phyloP scores from a whole-genome alignment of 2,888 invertebrate genomes.

The Merodon equestris region DNA sequence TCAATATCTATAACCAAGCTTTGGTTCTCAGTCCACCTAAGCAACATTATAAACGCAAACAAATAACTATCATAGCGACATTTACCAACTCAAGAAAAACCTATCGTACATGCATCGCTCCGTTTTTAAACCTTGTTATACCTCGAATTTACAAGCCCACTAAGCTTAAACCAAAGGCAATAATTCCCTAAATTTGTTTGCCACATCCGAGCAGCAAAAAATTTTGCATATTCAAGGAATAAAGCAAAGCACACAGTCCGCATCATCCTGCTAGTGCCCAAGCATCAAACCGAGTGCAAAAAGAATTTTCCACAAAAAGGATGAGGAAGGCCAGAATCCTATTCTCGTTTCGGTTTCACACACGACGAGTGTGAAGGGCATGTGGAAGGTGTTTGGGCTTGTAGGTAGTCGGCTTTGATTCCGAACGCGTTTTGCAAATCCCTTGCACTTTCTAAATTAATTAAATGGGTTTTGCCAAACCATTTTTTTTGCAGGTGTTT shows the following conservation, averaged over 20 bases:
- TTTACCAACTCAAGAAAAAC: too few species aligned
- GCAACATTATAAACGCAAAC: too few species aligned
- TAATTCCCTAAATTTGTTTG: slow-evolving; percentile 55
- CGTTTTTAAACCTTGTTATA: too few species aligned
- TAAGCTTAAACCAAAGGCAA: slow-evolving; percentile 45
- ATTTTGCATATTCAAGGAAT: slow-evolving; percentile 54
- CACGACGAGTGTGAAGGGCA: slow-evolving; percentile 1
- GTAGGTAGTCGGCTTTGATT: slow-evolving; percentile 1
- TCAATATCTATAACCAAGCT: too few species aligned
- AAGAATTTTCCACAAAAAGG: slow-evolving; percentile 4
- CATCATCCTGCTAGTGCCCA: slow-evolving; percentile 14
- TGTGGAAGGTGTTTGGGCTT: slow-evolving; percentile 9
- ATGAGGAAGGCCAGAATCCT: background rate
- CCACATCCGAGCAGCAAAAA: slow-evolving; percentile 8
- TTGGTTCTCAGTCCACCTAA: too few species aligned
- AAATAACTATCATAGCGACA: too few species aligned
- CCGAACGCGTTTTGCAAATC: slow-evolving; percentile 33
- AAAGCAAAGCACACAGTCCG: too few species aligned
- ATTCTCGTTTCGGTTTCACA: slow-evolving; percentile 42
- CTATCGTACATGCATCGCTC: too few species aligned
- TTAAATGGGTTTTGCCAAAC: slow-evolving; percentile 40
- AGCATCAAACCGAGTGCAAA: slow-evolving; percentile 47
- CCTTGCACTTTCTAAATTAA: slow-evolving; percentile 62
- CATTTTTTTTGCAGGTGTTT: background rate
- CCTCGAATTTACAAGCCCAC: too few species aligned